phyloP scores from a whole-genome alignment of 2,113 vertebrate species.

The Gadus chalcogrammus region DNA sequence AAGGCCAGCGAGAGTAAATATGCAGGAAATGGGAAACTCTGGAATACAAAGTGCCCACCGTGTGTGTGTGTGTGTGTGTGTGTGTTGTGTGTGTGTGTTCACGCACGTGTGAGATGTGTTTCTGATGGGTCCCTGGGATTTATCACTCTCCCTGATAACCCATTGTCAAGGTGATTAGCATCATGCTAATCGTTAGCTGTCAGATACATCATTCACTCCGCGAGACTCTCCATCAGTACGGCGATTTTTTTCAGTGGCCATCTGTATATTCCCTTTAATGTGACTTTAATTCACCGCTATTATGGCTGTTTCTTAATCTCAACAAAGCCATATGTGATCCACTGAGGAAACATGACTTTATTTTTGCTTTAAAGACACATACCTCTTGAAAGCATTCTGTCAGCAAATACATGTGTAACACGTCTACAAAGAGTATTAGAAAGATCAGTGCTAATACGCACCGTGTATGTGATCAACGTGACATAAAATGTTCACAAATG shows the following conservation, averaged over 20 bases:
- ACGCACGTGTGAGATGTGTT: not conserved
- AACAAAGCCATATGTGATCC: constrained; percentile 62
- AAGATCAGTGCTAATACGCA: constrained; percentile 58
- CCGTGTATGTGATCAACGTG: constrained; percentile 30
- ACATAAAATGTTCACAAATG: too few relatives aligned
- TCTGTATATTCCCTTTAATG: constrained; percentile 56
- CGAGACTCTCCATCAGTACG: constrained; percentile 45
- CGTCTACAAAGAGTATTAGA: constrained; percentile 62
- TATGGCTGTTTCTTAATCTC: constrained; percentile 63
- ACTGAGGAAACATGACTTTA: constrained; percentile 55
- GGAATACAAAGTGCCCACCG: too few relatives aligned
- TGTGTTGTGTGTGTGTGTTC: too few relatives aligned
- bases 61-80: not conserved
- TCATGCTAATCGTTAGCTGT: constrained; percentile 30
- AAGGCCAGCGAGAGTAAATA: too few relatives aligned
- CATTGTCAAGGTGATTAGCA: constrained; percentile 23
- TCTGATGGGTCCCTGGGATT: constrained; percentile 12
- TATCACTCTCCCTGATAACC: constrained; percentile 19
- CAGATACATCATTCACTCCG: constrained; percentile 50
- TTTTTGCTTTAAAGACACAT: constrained; percentile 50
- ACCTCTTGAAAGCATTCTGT: constrained; percentile 67
- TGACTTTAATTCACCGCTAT: constrained; percentile 49
- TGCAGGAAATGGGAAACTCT: too few relatives aligned
- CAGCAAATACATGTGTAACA: constrained; percentile 65
- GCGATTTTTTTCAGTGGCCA: constrained; percentile 21